Evolutionary conservation across 2,797 vertebrate species (phyloP), one percentile per base, ranked within the genome.

Genomic region (Chrysocyon brachyurus): DNA sequence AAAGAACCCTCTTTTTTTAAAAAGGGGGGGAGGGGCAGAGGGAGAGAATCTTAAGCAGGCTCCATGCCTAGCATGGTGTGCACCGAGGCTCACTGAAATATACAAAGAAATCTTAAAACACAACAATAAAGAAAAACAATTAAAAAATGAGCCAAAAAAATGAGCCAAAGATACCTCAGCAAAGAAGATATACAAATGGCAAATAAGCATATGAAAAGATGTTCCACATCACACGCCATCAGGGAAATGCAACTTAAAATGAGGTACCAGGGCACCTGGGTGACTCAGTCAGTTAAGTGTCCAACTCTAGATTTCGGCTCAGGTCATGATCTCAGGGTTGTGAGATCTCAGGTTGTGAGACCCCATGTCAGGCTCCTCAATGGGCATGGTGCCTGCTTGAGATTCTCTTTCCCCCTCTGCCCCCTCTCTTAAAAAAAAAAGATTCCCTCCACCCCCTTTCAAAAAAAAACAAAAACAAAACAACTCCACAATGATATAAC

Each of bases 121-220:
- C 22, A 70, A 40, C 46, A 63, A 57, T 77, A 75, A 66, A 90
- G 64, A 91, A 75, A 79, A 31, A 5, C 0, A 2, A 40, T 54
- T 11, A 15, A 83, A 91, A 46, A 46, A 46, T 46, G 40, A 46
- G 7, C 40, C 40, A 46, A 46, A 77, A 12, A 77, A 68, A 21
- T 31, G 59, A 17, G 68, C 24, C 84, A 59, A 82, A 83, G 77
- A 81, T 49, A 73, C 28, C 28, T 87, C 68, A 68, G n/a, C 40
- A 14, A 36, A 88, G 49, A 36, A 88, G 33, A 93, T 36, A 75
- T 2, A 84, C 12, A 68, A 49, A 68, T 77, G 68, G 59, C 15
- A 92, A 70, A 49, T 64, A 57, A 87, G 17, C 64, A n/a, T 81
- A 64, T 49, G 66, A 75, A 92, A 92, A 92, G 61, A n/a, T 70